Evolutionary conservation across 2,113 vertebrate genomes (phyloP).

Genomic region (Podocnemis expansa): DNA sequence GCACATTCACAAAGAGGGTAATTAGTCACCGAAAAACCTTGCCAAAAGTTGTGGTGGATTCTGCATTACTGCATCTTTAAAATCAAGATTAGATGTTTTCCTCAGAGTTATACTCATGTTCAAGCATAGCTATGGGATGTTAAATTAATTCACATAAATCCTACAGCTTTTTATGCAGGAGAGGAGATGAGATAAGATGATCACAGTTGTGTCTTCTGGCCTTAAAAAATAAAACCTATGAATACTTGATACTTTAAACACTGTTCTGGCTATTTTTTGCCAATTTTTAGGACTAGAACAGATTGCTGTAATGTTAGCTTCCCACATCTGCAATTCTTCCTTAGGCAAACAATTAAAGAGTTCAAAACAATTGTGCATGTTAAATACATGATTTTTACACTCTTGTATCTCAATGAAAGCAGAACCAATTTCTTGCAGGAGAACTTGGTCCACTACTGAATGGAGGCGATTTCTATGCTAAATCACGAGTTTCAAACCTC

Average conservation of each 20-base stretch:
- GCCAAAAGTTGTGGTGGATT: not conserved
- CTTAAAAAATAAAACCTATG: not conserved
- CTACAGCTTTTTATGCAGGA: not conserved
- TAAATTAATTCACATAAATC: not conserved
- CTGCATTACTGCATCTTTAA: not conserved
- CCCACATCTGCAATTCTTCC: not conserved
- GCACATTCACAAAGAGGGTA: not conserved
- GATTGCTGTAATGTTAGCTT: not conserved
- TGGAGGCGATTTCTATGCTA: not conserved
- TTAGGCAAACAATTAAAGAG: accelerated
- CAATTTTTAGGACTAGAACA: not conserved
- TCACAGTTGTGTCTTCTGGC: not conserved
- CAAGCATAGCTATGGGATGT: not conserved
- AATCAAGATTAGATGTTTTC: not conserved
- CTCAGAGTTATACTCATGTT: not conserved
- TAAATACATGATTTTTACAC: not conserved
- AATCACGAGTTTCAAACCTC: not conserved
- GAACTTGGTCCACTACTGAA: not conserved
- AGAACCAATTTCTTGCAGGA: not conserved
- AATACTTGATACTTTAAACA: not conserved
- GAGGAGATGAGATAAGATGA: not conserved
- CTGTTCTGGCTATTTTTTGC: not conserved
- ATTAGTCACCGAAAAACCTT: not conserved
- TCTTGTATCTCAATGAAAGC: not conserved
- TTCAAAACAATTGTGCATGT: not conserved